phyloP scores from a whole-genome alignment of 2,113 vertebrate species.

The Tylochromis polylepis region DNA sequence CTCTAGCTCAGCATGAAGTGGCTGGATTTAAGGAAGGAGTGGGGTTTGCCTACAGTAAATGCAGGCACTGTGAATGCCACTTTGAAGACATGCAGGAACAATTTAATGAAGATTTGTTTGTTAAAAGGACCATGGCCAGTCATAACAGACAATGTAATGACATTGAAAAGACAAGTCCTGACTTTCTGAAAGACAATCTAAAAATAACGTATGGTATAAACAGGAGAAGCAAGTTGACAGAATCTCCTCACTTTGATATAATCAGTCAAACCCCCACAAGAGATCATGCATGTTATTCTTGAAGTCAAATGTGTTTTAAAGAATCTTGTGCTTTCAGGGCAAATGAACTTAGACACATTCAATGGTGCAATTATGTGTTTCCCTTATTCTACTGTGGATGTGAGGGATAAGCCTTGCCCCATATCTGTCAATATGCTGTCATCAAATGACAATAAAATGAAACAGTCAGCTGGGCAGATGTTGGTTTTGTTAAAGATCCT shows the following conservation, averaged over 20 bases:
- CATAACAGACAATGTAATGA: neutral
- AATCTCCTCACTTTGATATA: neutral
- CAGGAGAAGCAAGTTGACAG: neutral
- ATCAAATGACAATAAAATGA: neutral
- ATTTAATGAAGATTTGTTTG: neutral
- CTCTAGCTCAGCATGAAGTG: neutral
- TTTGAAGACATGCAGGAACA: fast-evolving
- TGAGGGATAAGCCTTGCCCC: neutral
- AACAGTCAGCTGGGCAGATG: neutral
- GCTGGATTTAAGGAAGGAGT: neutral
- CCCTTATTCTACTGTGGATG: too few relatives aligned
- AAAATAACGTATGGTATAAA: too few relatives aligned
- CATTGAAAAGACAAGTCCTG: neutral
- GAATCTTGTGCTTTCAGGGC: neutral
- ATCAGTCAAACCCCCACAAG: neutral
- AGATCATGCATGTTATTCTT: neutral
- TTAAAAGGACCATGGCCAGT: neutral
- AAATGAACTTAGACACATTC: neutral
- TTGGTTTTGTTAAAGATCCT: neutral
- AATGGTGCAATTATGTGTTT: neutral
- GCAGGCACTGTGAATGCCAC: neutral
- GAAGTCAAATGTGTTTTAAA: neutral
- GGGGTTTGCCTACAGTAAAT: neutral
- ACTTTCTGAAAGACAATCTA: neutral
- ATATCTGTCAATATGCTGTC: neutral